A percentile compares a stretch with the other conserved stretches of the same genome.
Conservation (phyloP, 2,888 invertebrate genomes). For the Drosophila mettleri region DNA sequence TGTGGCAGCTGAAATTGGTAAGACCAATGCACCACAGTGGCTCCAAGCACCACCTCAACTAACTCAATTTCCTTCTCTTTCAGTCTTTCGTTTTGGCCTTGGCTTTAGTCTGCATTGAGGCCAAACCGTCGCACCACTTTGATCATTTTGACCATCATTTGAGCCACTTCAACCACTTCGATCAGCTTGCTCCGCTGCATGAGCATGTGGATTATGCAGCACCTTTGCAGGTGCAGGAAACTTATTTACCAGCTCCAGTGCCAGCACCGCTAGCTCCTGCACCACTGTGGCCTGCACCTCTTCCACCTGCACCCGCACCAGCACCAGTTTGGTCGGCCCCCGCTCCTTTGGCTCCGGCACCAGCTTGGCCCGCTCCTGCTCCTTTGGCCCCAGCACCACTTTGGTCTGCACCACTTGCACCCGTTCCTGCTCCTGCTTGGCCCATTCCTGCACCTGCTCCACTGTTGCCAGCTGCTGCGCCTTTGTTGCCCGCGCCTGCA, state of each 20-base stretch:
- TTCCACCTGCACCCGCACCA: conserved; percentile 29
- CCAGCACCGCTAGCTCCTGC: conserved; percentile 39
- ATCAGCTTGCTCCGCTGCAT: conserved; percentile 54
- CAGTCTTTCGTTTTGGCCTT: conserved; percentile 58
- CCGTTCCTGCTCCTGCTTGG: conserved; percentile 24
- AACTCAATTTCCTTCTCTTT: background rate
- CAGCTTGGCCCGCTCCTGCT: conserved; percentile 27
- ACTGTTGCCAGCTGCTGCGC: conserved; percentile 42
- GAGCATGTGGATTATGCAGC: conserved; percentile 57
- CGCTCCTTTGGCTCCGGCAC: conserved; percentile 19
- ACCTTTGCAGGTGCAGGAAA: conserved; percentile 47
- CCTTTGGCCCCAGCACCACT: conserved; percentile 25
- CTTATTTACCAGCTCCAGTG: conserved; percentile 35
- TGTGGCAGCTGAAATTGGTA: conserved; percentile 76
- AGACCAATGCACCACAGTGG: conserved; percentile 13
- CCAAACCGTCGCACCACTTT: conserved; percentile 76
- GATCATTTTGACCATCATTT: conserved; percentile 53
- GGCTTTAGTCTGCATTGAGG: conserved; percentile 40
- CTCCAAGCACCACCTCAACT: background rate
- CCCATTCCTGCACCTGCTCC: conserved; percentile 33
- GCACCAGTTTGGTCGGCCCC: conserved; percentile 39
- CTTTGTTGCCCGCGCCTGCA: conserved; percentile 30
- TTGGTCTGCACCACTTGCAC: conserved; percentile 19
- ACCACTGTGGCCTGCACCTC: conserved; percentile 18
- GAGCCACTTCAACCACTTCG: conserved; percentile 55